phyloP scores from a whole-genome alignment of 2,113 vertebrate species.

The Alouatta palliata region DNA sequence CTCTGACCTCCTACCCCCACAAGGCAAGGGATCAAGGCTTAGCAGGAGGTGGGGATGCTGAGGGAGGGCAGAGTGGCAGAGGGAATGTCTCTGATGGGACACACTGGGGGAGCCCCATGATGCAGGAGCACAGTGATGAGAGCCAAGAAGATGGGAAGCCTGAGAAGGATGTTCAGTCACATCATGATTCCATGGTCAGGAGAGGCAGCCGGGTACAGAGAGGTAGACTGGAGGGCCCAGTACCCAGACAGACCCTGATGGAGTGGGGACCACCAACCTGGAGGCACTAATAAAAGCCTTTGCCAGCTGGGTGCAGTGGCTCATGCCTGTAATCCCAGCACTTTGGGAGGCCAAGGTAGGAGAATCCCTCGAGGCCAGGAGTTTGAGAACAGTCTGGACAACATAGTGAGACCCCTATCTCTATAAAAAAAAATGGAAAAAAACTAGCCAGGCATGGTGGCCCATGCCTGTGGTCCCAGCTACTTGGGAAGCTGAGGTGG shows the following conservation, averaged over 20 bases:
- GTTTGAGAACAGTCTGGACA: too few relatives aligned
- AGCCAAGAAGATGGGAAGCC: not conserved
- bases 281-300: too few relatives aligned
- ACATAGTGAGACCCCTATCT: too few relatives aligned
- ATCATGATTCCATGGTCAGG: not conserved
- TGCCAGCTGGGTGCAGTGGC: too few relatives aligned
- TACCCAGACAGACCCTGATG: not conserved
- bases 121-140: not conserved
- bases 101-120: not conserved
- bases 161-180: not conserved
- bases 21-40: not conserved
- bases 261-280: not conserved
- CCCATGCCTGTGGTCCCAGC: too few relatives aligned
- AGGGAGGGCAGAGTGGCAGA: not conserved
- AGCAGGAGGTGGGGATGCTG: not conserved
- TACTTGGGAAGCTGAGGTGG: too few relatives aligned
- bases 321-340: too few relatives aligned
- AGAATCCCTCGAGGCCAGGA: too few relatives aligned
- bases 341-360: too few relatives aligned
- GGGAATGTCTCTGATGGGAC: not conserved
- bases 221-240: accelerated
- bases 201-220: not conserved
- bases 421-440: too few relatives aligned
- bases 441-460: too few relatives aligned
- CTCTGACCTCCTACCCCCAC: not conserved